phyloP scores from a whole-genome alignment of 1,140 invertebrate species.

The Hirudo medicinalis region DNA sequence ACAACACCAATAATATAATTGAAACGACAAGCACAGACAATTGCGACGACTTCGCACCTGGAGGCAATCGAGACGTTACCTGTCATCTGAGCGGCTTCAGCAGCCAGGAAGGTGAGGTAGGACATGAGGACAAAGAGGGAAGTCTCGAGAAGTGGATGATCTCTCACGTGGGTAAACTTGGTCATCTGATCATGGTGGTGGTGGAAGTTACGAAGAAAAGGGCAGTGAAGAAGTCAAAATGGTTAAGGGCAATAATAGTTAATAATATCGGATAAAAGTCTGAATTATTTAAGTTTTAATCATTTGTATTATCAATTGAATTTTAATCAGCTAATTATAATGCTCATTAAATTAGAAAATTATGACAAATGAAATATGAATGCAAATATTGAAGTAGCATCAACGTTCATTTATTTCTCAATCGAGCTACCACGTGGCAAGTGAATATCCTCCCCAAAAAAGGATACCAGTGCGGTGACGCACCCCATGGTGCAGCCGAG shows the following conservation, averaged over 20 bases:
- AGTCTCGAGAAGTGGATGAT: slow-evolving; percentile 89
- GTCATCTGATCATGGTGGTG: slow-evolving; percentile 51
- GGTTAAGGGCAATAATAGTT: not conserved
- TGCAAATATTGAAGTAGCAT: not conserved
- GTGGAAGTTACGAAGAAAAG: slow-evolving; percentile 19
- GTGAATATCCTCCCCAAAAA: slow-evolving; percentile 38
- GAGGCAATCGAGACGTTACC: slow-evolving; percentile 46
- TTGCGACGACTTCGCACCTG: no score
- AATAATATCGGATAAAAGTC: no score
- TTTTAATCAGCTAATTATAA: no score
- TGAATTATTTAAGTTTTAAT: not conserved
- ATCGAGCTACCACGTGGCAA: no score
- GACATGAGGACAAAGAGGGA: slow-evolving; percentile 94
- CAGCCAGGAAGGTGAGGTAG: slow-evolving; percentile 88
- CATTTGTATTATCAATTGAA: not conserved
- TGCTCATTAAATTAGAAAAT: not conserved
- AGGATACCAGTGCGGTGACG: slow-evolving; percentile 75
- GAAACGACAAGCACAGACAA: no score
- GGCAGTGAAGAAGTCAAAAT: not conserved
- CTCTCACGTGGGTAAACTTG: slow-evolving; percentile 83
- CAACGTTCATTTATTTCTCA: no score
- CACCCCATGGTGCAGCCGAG: slow-evolving; percentile 84
- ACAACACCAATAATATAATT: no score
- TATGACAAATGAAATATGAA: not conserved
- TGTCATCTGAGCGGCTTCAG: slow-evolving; percentile 84